These are phyloP conservation scores for Liparis tanakae DNA, from an alignment of 2,797 vertebrate genomes.

Conservation along the genomic window DNA sequence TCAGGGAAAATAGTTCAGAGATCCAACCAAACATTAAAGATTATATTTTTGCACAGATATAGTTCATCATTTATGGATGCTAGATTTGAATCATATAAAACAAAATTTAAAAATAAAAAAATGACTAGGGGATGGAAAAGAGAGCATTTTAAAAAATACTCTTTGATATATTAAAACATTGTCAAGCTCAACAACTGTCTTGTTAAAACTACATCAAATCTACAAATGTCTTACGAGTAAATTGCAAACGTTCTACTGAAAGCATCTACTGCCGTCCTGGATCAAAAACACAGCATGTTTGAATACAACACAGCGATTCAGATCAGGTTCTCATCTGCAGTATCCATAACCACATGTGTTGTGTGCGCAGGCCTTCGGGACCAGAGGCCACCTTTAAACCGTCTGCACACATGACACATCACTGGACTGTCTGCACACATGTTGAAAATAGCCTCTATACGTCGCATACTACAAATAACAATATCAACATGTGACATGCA, in stretches of 20 bases:
- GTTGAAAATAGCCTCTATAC: constrained; percentile 55
- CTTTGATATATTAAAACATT: not conserved
- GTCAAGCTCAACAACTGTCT: not conserved
- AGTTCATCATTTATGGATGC: not conserved
- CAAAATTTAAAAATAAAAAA: not conserved
- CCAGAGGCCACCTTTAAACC: constrained; percentile 27
- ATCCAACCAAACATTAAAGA: not conserved
- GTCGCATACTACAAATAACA: constrained; percentile 53
- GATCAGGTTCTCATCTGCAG: constrained; percentile 43
- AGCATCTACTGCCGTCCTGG: constrained; percentile 8
- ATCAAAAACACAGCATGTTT: constrained; percentile 36
- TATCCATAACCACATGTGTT: constrained; percentile 60
- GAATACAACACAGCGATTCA: constrained; percentile 33
- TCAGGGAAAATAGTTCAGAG: constrained; percentile 14
- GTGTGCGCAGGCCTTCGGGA: constrained; percentile 34
- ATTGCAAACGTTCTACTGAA: constrained; percentile 17
- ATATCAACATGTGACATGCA: constrained; percentile 43
- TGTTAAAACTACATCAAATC: not conserved
- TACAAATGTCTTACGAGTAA: not conserved
- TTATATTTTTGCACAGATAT: not conserved
- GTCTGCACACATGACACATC: constrained; percentile 55
- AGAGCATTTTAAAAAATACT: not conserved
- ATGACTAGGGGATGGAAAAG: not conserved
- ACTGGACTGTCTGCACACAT: constrained; percentile 49
- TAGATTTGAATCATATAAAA: constrained; percentile 1